Evolutionary conservation across 2,888 invertebrate species (phyloP), one percentile per base, ranked within the genome.

Genomic region (Chloroclysta siterata): DNA sequence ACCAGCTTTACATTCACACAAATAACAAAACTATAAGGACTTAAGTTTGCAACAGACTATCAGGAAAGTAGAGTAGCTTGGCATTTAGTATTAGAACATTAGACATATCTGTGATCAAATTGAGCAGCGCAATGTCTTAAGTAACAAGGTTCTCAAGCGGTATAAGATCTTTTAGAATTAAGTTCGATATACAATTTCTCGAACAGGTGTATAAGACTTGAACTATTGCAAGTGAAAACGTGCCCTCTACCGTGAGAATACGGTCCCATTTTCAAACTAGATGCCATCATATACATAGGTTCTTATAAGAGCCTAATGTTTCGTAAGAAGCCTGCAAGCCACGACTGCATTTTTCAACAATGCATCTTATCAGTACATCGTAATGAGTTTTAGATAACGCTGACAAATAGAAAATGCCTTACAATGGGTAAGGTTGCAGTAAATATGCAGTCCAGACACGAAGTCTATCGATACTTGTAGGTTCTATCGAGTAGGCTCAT

Each of bases 181-280:
- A 83, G 82, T 81, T 73, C 82, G 85, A 89, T 87, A 57, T 85
- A 84, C 80, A 85, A 87, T 88, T 87, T 82, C 85, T 86, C 85
- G 79, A 83, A 88, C 90, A 91, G 89, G 90, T 90, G 90, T 83
- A 84, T 78, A 79, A 68, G 74, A 77, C 72, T 73, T 62, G 62
- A 56, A 56, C 58, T 65, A 53, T 66, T 71, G 48, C 76, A 76
- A 68, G 69, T 60, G 44, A 85, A 82, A 78, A 76, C 74, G 69
- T 74, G 65, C 72, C 73, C 69, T 76, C 17, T 51, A 14, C 29
- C 66, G 65, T 76, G 72, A 66, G 65, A 72, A 80, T 79, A 87
- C 73, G 76, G 84, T 77, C 68, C 63, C 65, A 73, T 81, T 81
- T 84, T 71, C 60, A 76, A 68, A 67, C 69, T 61, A 63, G 66